These are phyloP conservation scores for Gadopsis marmoratus DNA, from an alignment of 2,797 vertebrate species.

Conservation along the genomic window DNA sequence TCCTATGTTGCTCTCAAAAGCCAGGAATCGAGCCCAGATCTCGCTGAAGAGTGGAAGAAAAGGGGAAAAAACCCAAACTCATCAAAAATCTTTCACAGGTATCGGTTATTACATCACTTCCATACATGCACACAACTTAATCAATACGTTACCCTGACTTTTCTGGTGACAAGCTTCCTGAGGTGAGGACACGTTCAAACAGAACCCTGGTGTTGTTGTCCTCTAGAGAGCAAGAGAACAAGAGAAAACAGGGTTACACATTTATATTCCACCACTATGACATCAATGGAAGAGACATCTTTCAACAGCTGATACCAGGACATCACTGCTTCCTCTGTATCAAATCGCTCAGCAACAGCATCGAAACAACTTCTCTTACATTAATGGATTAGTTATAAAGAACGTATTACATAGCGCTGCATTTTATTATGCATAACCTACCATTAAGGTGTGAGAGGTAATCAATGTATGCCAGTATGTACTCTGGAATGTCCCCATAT, in stretches of 20 bases:
- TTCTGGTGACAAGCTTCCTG: conserved; percentile 96
- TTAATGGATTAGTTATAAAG: background rate
- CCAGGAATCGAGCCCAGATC: conserved; percentile 98
- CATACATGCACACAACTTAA: background rate
- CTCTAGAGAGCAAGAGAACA: conserved; percentile 83
- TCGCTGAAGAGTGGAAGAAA: conserved; percentile 84
- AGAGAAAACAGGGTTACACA: background rate
- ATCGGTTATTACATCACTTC: fast-evolving
- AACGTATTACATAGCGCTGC: background rate
- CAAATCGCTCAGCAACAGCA: background rate
- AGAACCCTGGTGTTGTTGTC: conserved; percentile 99
- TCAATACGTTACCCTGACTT: conserved; percentile 92
- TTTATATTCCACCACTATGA: background rate
- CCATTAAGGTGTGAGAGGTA: conserved; percentile 99
- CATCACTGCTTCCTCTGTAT: background rate
- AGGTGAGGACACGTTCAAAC: conserved; percentile 99
- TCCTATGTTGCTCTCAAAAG: conserved; percentile 99
- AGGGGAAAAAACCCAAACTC: background rate
- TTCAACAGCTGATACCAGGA: background rate
- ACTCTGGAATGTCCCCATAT: conserved; percentile 99
- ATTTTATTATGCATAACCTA: conserved; percentile 63
- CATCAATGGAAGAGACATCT: background rate
- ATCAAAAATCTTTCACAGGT: background rate
- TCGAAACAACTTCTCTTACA: background rate
- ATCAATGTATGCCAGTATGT: conserved; percentile 98